Evolutionary conservation across 2,888 invertebrate species (phyloP).

Genomic region (Antitype chi): DNA sequence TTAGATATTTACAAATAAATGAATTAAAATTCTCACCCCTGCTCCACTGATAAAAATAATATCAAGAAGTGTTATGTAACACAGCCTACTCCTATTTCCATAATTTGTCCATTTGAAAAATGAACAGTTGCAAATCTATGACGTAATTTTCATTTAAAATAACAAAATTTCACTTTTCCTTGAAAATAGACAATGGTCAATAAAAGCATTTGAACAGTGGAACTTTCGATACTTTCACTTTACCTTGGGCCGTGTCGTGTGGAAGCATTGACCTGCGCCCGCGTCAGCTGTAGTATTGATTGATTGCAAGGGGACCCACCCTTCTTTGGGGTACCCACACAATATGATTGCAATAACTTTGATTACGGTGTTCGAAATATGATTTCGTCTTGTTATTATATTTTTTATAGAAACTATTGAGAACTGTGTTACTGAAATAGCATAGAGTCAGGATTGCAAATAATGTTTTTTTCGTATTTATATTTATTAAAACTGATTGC

Average conservation of each 20-base stretch:
- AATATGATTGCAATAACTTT: constrained; percentile 24
- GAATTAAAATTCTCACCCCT: constrained; percentile 10
- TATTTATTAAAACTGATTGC: too few species aligned
- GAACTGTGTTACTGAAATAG: not conserved
- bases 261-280: constrained; percentile 75
- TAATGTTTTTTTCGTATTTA: not conserved
- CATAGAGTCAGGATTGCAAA: not conserved
- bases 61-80: not conserved
- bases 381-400: not conserved
- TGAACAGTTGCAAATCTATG: constrained; percentile 5
- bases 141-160: constrained; percentile 19
- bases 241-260: constrained; percentile 78
- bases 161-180: constrained; percentile 56
- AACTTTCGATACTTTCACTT: constrained; percentile 86
- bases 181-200: constrained; percentile 62
- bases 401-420: not conserved
- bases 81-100: not conserved
- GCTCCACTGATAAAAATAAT: constrained; percentile 11
- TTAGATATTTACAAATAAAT: not conserved
- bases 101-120: constrained; percentile 11
- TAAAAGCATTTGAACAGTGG: constrained; percentile 68
- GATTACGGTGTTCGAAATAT: constrained; percentile 16
- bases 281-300: constrained; percentile 46
- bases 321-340: constrained; percentile 9
- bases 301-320: constrained; percentile 47